Evolutionary conservation across 2,113 vertebrate genomes (phyloP), one percentile per base, ranked within the genome.

Genomic region (Engraulis encrasicolus): DNA sequence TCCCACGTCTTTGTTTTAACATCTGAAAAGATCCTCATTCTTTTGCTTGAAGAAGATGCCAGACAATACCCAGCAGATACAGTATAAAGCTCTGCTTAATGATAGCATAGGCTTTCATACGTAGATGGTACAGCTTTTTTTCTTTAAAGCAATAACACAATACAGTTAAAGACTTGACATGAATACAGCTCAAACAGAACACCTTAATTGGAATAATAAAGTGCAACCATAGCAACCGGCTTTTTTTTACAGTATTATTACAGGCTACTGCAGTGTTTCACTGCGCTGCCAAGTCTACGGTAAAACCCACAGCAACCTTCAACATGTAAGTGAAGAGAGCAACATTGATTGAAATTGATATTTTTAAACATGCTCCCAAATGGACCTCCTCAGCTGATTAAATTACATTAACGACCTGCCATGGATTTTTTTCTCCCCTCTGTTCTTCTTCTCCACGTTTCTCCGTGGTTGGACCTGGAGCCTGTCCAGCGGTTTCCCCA

Each of bases 391-490:
- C 61, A 34, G 27, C 61, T 71, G 61, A 71, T 71, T 71, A 71
- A 71, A 71, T 71, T 71, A 34, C 61, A 71, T 71, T 71, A 71
- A 71, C 61, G 61, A 71, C 61, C 61, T 71, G 61, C 61, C 61
- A 71, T 71, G 61, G 61, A 71, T 71, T 71, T 71, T 71, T 34
- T 14, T 66, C n/a, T 61, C n/a, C 14, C 23, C 20, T 58, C 19
- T 58, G 19, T 58, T 7, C 23, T n/a, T 23, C 58, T 27, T n/a
- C 20, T 19, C 19, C 52, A 20, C 52, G 19, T 20, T 18, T 19
- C 19, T 20, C 52, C 52, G 19, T 54, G 52, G 19, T 19, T 18
- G 61, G 11, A 71, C 27, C 15, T 66, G 61, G 61, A 66, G 61
- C 11, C 27, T 31, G 0, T 17, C 61, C 61, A 71, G 61, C 5